Percentiles rank a stretch among this genome's conserved stretches.
Evolutionary conservation across 2,113 vertebrate species (phyloP).

Genomic region (Nothobranchius kuhntae): DNA sequence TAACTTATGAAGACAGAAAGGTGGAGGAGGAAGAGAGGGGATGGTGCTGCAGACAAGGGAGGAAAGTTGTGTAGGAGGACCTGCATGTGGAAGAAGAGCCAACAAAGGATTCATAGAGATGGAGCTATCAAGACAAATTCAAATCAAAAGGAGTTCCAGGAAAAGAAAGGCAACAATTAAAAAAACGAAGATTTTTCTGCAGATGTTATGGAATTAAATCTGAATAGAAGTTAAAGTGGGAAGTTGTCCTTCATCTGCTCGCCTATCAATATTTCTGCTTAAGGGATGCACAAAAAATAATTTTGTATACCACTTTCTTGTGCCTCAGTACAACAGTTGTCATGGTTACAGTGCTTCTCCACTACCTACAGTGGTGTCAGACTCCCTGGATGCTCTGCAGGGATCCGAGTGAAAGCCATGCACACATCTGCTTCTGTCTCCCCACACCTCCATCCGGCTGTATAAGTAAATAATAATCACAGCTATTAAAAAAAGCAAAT

Average conservation of each 20-base stretch:
- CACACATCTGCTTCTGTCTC: constrained; percentile 38
- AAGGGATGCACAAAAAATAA: constrained; percentile 10
- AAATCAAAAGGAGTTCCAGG: not conserved
- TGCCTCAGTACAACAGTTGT: constrained; percentile 65
- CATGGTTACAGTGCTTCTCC: constrained; percentile 68
- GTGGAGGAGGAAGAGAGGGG: constrained; percentile 11
- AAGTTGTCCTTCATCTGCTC: constrained; percentile 15
- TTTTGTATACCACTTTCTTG: constrained; percentile 26
- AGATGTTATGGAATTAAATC: not conserved
- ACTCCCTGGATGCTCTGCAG: constrained; percentile 40
- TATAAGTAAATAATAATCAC: constrained; percentile 39
- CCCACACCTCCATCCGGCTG: constrained; percentile 24
- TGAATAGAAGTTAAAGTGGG: constrained; percentile 3
- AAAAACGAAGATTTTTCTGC: not conserved
- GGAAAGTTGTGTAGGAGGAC: constrained; percentile 48
- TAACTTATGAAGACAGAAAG: constrained; percentile 6
- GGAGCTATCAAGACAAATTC: constrained; percentile 9
- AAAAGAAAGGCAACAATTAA: not conserved
- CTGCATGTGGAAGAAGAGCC: constrained; percentile 24
- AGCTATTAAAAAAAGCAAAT: not conserved
- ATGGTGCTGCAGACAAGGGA: not conserved
- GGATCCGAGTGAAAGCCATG: constrained; percentile 40
- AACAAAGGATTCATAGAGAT: constrained; percentile 26
- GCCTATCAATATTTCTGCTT: constrained; percentile 8
- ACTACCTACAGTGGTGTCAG: constrained; percentile 42